Conservation (phyloP, 2,797 vertebrate species). For the Sebastes ruberrimus region DNA sequence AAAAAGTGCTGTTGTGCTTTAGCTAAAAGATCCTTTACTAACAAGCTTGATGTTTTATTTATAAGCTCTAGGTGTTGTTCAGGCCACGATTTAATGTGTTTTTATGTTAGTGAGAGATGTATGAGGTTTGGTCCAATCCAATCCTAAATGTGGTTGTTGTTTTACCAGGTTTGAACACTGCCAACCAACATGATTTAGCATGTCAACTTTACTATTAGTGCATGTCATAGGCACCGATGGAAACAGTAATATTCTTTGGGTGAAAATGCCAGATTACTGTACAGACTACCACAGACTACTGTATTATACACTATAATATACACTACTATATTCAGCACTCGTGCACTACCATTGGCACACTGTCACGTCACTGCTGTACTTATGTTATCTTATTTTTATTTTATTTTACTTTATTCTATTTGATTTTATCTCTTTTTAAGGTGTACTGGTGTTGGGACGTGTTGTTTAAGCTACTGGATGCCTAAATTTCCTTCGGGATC, state of each 20-base stretch:
- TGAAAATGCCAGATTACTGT: not conserved
- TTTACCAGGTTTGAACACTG: not conserved
- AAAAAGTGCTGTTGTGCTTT: not conserved
- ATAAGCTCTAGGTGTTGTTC: not conserved
- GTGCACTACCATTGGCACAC: no score
- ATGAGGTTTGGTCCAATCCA: not conserved
- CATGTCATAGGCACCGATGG: not conserved
- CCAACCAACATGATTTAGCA: not conserved
- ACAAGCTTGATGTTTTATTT: constrained; percentile 22
- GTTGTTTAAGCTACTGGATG: no score
- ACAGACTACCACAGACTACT: no score
- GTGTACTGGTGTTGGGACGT: no score
- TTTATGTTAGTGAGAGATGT: not conserved
- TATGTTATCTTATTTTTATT: no score
- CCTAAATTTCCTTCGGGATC: no score
- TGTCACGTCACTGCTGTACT: no score
- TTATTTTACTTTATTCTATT: no score
- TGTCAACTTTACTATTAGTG: not conserved
- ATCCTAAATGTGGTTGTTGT: not conserved
- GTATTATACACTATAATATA: no score
- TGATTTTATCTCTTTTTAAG: no score
- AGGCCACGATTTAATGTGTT: not conserved
- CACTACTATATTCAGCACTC: no score
- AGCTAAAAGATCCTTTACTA: not conserved
- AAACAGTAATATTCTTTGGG: not conserved